These are phyloP conservation scores for Solen grandis DNA, from an alignment of 1,140 invertebrate species.

Conservation along the genomic window DNA sequence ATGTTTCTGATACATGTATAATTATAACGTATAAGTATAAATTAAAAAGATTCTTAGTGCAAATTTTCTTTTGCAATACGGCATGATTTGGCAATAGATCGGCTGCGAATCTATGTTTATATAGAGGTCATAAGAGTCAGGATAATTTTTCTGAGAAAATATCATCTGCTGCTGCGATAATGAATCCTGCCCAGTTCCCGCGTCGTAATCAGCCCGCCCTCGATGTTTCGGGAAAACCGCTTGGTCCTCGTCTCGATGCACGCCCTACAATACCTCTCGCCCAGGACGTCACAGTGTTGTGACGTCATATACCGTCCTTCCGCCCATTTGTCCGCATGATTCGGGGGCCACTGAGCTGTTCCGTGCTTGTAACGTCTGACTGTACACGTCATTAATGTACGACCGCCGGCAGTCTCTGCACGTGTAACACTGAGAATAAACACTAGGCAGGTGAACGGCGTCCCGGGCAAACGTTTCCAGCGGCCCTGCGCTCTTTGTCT, in stretches of 20 bases:
- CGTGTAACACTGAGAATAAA: slow-evolving; percentile 45
- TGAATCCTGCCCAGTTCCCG: too few species aligned
- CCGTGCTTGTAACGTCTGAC: neutral
- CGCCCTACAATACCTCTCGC: slow-evolving; percentile 38
- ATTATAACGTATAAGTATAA: too few species aligned
- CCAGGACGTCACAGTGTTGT: slow-evolving; percentile 44
- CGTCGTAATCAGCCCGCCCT: slow-evolving; percentile 30
- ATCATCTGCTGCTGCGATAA: too few species aligned
- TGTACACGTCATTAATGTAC: slow-evolving; percentile 36
- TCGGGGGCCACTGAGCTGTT: neutral
- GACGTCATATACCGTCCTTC: neutral
- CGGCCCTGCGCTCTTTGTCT: slow-evolving; percentile 6
- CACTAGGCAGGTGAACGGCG: slow-evolving; percentile 24
- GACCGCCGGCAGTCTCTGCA: slow-evolving; percentile 37
- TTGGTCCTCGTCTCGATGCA: slow-evolving; percentile 48
- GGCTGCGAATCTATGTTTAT: too few species aligned
- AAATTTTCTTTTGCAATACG: too few species aligned
- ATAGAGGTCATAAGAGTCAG: too few species aligned
- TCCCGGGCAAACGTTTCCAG: slow-evolving; percentile 37
- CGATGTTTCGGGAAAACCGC: slow-evolving; percentile 28
- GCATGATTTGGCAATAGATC: too few species aligned
- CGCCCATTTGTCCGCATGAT: neutral
- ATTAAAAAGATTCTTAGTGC: too few species aligned
- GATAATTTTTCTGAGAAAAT: too few species aligned
- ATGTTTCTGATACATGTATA: too few species aligned